A percentile compares a stretch with the other conserved stretches of the same genome.
Evolutionary conservation across 1,140 invertebrate genomes (phyloP).

Genomic region (Popillia japonica): DNA sequence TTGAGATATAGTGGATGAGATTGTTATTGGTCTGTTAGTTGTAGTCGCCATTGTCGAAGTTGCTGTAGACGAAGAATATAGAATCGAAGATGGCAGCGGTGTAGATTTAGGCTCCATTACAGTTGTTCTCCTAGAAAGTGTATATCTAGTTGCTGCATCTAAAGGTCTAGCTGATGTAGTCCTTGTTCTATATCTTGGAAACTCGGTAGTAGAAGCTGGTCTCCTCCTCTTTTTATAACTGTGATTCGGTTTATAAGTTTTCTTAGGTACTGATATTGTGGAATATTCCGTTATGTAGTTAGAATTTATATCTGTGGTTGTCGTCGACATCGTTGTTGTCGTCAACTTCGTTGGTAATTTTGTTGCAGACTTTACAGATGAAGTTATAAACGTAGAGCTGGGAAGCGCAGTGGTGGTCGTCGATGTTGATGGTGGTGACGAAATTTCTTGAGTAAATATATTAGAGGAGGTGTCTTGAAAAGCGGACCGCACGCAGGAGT

Average conservation of each 20-base stretch:
- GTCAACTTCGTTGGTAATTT: not conserved
- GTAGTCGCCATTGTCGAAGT: slow-evolving; percentile 5
- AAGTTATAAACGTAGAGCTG: slow-evolving; percentile 2
- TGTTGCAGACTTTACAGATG: not conserved
- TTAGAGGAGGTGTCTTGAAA: slow-evolving; percentile 51
- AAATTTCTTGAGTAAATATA: slow-evolving; percentile 50
- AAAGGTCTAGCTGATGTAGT: slow-evolving; percentile 44
- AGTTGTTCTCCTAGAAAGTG: slow-evolving; percentile 60
- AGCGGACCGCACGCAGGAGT: slow-evolving; percentile 66
- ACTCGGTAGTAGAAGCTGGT: slow-evolving; percentile 56
- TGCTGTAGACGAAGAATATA: slow-evolving; percentile 23
- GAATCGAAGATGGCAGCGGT: slow-evolving; percentile 4
- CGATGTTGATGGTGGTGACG: slow-evolving; percentile 7
- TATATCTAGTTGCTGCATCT: slow-evolving; percentile 60
- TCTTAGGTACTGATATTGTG: slow-evolving; percentile 40
- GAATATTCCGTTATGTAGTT: slow-evolving; percentile 16
- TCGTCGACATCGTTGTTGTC: not conserved
- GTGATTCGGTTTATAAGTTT: slow-evolving; percentile 20
- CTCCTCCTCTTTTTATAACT: slow-evolving; percentile 52
- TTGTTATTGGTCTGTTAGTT: slow-evolving; percentile 34
- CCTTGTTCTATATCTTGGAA: slow-evolving; percentile 28
- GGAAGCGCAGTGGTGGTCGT: slow-evolving; percentile 5
- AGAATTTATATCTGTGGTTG: not conserved
- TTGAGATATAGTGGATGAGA: slow-evolving; percentile 52
- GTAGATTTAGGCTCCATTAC: slow-evolving; percentile 61